Evolutionary conservation across 2,888 invertebrate species (phyloP), one percentile per base, ranked within the genome.

Genomic region (Bombylius major): DNA sequence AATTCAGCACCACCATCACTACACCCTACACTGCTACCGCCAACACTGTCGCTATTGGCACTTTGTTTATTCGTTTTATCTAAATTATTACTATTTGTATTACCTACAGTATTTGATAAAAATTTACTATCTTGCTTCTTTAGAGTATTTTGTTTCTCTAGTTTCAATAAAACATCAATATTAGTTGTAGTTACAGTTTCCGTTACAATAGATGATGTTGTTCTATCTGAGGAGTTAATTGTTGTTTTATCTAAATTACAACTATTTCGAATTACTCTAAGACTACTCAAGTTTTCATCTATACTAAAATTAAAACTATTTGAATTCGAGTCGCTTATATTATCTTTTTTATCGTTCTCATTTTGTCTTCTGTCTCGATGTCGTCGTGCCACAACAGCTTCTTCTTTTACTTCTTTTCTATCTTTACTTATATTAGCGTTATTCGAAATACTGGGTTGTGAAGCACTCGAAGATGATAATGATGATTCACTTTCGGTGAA

Each of bases 391-490:
- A 42, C 6, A 42, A 42, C 11, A 42, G 39, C 8, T 1, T 42
- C 11, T 11, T 42, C 23, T 23, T 23, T 23, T 23, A 23, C 23
- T 23, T 23, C 23, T 23, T 3, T 42, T 11, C 11, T 11, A 11
- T 11, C 39, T 5, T 8, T 11, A 42, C 6, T 42, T 11, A 11
- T 42, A 11, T 42, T 23, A 23, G 23, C 23, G 23, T 23, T 23
- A 23, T 23, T 7, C 11, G 39, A 42, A 36, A 36, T 68, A 45
- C 70, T 71, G 45, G 67, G 67, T 46, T 71, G 70, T 1, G 72
- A 69, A 61, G 73, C 70, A 42, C 39, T 42, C 4, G 9, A 11
- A 36, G 8, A 36, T 4, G 69, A 69, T 60, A 4, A 11, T 7
- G 8, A 36, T 4, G 69, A 69, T 60, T 70, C 70, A 12, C 69